Evolutionary conservation across 2,888 invertebrate genomes (phyloP).

Genomic region (Bembecia ichneumoniformis): DNA sequence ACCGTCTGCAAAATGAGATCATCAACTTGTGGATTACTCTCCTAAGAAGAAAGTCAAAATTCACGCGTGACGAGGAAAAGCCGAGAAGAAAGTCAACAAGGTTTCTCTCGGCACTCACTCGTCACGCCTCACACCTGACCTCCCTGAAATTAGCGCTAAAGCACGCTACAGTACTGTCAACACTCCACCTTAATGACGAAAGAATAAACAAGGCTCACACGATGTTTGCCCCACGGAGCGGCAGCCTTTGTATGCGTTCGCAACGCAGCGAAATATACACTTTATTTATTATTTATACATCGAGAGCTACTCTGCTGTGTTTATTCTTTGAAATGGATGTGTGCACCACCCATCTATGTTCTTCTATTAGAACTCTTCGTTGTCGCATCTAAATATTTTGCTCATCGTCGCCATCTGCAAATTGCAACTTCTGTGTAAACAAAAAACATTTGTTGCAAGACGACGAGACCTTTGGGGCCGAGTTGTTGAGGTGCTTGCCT

Average conservation of each 20-base stretch:
- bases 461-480: slow-evolving; percentile 21
- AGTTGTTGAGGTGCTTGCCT: not conserved
- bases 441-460: slow-evolving; percentile 30
- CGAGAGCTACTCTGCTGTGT: slow-evolving; percentile 58
- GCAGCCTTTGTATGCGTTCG: slow-evolving; percentile 56
- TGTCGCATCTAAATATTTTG: slow-evolving; percentile 34
- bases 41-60: too few species aligned
- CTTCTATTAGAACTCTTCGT: slow-evolving; percentile 35
- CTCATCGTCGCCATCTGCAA: slow-evolving; percentile 20
- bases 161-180: slow-evolving; percentile 38
- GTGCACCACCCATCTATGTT: slow-evolving; percentile 38
- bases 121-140: slow-evolving; percentile 28
- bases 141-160: slow-evolving; percentile 58
- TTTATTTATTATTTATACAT: slow-evolving; percentile 68
- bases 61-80: not conserved
- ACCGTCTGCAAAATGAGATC: too few species aligned
- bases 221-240: slow-evolving; percentile 45
- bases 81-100: not conserved
- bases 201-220: slow-evolving; percentile 52
- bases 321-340: slow-evolving; percentile 67
- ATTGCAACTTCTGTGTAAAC: slow-evolving; percentile 26
- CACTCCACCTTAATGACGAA: slow-evolving; percentile 64
- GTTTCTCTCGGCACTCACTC: slow-evolving; percentile 26
- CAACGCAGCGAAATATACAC: slow-evolving; percentile 58
- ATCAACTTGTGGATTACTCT: too few species aligned